phyloP scores from a whole-genome alignment of 2,888 invertebrate genomes.

The Euclidia mi region DNA sequence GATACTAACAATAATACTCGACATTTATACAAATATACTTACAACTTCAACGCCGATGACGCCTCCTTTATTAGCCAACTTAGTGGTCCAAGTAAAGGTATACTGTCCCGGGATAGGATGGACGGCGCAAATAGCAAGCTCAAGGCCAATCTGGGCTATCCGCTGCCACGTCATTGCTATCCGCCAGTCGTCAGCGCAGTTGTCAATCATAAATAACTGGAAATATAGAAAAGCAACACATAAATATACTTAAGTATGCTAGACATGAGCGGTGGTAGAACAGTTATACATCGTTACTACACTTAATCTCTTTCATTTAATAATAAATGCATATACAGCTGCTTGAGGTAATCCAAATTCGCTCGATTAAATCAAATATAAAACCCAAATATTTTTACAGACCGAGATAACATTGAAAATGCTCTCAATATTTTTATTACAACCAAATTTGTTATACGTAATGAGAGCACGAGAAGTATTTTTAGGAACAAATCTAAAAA shows the following conservation, averaged over 20 bases:
- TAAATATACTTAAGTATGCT: background rate
- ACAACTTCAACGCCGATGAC: slow-evolving; percentile 91
- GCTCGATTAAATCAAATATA: no score
- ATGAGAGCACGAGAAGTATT: no score
- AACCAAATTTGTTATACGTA: no score
- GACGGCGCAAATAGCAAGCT: slow-evolving; percentile 98
- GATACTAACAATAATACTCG: background rate
- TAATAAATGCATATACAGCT: no score
- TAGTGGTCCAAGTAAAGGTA: slow-evolving; percentile 98
- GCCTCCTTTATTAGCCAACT: slow-evolving; percentile 96
- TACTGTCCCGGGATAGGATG: slow-evolving; percentile 99
- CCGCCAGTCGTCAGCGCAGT: slow-evolving; percentile 99
- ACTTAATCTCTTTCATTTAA: no score
- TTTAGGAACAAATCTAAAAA: no score
- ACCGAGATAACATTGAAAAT: no score
- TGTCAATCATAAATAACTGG: slow-evolving; percentile 99
- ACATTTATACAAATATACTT: slow-evolving; percentile 59
- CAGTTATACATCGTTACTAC: no score
- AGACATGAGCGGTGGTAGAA: no score
- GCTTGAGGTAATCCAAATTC: no score
- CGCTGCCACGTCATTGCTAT: slow-evolving; percentile 99
- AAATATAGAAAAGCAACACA: slow-evolving; percentile 15
- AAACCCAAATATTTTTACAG: no score
- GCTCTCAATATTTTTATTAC: no score
- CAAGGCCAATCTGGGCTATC: slow-evolving; percentile 97